Conservation (phyloP, 2,888 invertebrate genomes). For the Listrodromus nycthemerus region DNA sequence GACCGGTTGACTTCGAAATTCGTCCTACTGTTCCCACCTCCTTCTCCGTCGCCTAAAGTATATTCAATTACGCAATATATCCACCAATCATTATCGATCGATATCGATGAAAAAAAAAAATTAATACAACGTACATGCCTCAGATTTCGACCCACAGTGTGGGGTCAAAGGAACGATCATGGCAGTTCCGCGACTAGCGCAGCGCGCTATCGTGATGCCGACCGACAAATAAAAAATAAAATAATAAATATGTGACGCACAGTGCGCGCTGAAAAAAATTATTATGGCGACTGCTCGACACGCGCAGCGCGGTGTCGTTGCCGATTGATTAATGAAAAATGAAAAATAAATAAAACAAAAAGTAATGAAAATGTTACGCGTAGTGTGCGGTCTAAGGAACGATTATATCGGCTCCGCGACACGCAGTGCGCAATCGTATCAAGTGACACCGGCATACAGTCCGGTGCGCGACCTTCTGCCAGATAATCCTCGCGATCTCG, state of each 20-base stretch:
- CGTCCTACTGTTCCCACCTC: slow-evolving; percentile 9
- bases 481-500: slow-evolving; percentile 5
- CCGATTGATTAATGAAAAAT: no score
- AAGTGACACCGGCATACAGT: not conserved
- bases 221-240: no score
- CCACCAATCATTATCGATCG: no score
- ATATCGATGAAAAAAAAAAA: not conserved
- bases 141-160: no score
- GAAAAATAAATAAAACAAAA: no score
- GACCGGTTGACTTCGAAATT: slow-evolving; percentile 47
- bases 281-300: not conserved
- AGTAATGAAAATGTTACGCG: no score
- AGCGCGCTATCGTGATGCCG: not conserved
- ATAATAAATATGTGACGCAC: no score
- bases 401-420: not conserved
- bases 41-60: slow-evolving; percentile 1
- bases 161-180: not conserved
- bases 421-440: not conserved
- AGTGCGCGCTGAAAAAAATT: no score
- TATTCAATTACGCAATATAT: not conserved
- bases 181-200: no score
- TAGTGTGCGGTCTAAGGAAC: no score
- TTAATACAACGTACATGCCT: no score
- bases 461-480: not conserved
- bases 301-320: not conserved